These are phyloP conservation scores for Campoletis raptor DNA, from an alignment of 2,888 invertebrate genomes.

Conservation along the genomic window DNA sequence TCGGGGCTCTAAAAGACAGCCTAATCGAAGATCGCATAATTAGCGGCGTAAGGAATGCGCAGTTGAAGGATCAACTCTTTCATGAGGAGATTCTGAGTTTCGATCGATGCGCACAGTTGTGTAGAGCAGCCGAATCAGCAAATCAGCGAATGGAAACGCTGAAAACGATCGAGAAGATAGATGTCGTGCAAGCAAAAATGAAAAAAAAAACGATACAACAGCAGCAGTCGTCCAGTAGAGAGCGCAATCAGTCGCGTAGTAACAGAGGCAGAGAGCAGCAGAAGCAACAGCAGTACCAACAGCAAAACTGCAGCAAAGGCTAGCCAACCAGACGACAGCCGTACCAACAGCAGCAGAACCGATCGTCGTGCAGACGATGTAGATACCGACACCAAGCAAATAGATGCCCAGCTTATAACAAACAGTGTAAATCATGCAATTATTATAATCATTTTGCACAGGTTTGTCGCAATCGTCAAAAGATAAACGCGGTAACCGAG, in stretches of 20 bases:
- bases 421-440: conserved; percentile 1
- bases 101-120: conserved; percentile 66
- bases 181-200: conserved; percentile 13
- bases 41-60: conserved; percentile 68
- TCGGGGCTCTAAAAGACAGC: conserved; percentile 70
- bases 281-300: conserved; percentile 17
- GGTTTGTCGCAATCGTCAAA: background rate
- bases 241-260: background rate
- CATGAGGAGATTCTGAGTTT: conserved; percentile 69
- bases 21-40: conserved; percentile 73
- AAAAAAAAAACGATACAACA: background rate
- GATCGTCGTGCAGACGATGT: conserved; percentile 4
- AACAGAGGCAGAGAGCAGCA: conserved; percentile 24
- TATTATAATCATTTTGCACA: background rate
- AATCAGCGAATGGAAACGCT: conserved; percentile 63
- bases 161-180: conserved; percentile 6
- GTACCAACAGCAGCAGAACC: background rate
- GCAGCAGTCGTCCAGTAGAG: conserved; percentile 4
- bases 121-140: conserved; percentile 69
- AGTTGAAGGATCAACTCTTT: conserved; percentile 69
- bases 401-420: conserved; percentile 15
- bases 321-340: conserved; percentile 7
- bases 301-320: conserved; percentile 9
- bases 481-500: background rate
- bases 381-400: background rate